A percentile compares a stretch with the other conserved stretches of the same genome.
phyloP scores from a whole-genome alignment of 1,140 invertebrate genomes.

The Lasioglossum baleicum region DNA sequence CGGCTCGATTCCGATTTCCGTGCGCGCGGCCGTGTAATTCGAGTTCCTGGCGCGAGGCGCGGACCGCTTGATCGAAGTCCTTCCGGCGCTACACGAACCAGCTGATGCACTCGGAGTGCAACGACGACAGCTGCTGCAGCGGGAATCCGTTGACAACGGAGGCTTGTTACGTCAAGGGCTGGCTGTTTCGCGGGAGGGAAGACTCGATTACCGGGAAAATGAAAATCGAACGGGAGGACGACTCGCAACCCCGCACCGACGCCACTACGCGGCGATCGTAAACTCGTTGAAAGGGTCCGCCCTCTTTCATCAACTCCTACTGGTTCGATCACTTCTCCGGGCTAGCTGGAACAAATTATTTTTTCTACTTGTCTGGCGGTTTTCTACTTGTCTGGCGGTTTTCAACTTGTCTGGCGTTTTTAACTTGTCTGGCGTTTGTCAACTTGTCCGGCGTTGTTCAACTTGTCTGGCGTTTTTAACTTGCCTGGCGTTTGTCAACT shows the following conservation, averaged over 20 bases:
- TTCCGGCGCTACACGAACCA: neutral
- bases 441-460: too few relatives aligned
- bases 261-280: neutral
- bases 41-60: neutral
- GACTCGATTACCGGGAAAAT: conserved; percentile 17
- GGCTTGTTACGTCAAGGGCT: conserved; percentile 28
- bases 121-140: too few relatives aligned
- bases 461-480: too few relatives aligned
- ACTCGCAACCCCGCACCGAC: neutral
- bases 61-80: conserved; percentile 14
- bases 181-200: conserved; percentile 12
- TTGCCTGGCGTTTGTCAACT: too few relatives aligned
- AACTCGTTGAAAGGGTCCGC: neutral
- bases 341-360: too few relatives aligned
- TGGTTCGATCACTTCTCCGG: too few relatives aligned
- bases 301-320: too few relatives aligned
- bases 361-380: too few relatives aligned
- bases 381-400: too few relatives aligned
- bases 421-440: too few relatives aligned
- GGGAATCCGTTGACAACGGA: conserved; percentile 20
- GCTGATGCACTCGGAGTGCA: neutral
- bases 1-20: conserved; percentile 8
- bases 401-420: too few relatives aligned
- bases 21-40: conserved; percentile 8
- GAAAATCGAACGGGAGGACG: conserved; percentile 17